Evolutionary conservation across 2,888 invertebrate genomes (phyloP), one percentile per base, ranked within the genome.

Genomic region (Platycheirus rosarum): DNA sequence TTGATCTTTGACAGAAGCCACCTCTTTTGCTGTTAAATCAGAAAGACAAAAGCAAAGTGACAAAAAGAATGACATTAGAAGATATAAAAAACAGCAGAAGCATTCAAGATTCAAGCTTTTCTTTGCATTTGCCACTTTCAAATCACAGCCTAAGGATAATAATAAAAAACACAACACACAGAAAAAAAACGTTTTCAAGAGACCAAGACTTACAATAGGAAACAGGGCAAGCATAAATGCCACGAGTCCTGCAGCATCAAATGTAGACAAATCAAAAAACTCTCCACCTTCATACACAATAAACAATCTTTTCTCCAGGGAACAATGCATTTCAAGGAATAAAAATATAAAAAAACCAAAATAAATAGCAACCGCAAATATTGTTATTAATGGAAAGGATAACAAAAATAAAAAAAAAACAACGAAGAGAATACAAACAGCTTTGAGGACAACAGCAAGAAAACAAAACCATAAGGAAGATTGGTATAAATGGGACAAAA

Each of bases 341-440:
- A 51, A 8, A 26, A 49, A 49, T 49, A 29, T 29, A 74, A 78
- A 53, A 9, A 9, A 23, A 46, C 46, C 63, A 69, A 60, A 66
- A 66, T 46, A 76, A 46, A 69, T 20, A 60, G 53, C 35, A 42
- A 76, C 80, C 66, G 80, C 80, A 76, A 76, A 80, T 80, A 80
- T 80, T 80, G 80, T 76, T 80, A 76, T 80, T 70, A 80, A 80
- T 71, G 62, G 62, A 49, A 71, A 66, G 76, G 66, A 80, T 76
- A 76, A 75, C 69, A 75, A 74, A 69, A 23, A n/a, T n/a, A n/a
- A n/a, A n/a, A n/a, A n/a, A n/a, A n/a, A n/a, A n/a, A n/a, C n/a
- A n/a, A n/a, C n/a, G n/a, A n/a, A n/a, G n/a, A 65, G 35, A n/a
- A 40, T 20, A 65, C 16, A 57, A 40, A 69, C 48, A 57, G 8